A percentile compares a stretch with the other conserved stretches of the same genome.
These are phyloP conservation scores for Atta cephalotes DNA, from an alignment of 1,140 invertebrate species.

Conservation along the genomic window DNA sequence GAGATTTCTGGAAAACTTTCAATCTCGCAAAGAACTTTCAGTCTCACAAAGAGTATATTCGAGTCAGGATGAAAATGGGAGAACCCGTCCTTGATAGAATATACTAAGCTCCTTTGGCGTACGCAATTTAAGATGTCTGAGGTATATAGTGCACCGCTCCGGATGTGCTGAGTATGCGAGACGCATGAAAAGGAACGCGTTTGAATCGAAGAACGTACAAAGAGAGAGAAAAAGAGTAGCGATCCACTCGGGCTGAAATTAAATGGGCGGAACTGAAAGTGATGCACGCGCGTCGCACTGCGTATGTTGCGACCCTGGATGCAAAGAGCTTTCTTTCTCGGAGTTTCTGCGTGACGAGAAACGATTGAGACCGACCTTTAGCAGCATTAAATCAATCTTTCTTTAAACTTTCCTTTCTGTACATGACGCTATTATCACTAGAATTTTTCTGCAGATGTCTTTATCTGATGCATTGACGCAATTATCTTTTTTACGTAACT, in stretches of 20 bases:
- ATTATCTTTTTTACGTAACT: background rate
- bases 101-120: conserved; percentile 2
- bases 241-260: conserved; percentile 29
- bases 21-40: background rate
- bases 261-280: conserved; percentile 25
- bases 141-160: background rate
- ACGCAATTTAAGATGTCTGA: conserved; percentile 3
- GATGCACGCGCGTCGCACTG: background rate
- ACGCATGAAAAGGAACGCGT: conserved; percentile 1
- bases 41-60: conserved; percentile 1
- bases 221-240: conserved; percentile 7
- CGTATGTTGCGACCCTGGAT: background rate
- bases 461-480: background rate
- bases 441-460: background rate
- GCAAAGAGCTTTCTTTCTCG: background rate
- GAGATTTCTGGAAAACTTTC: conserved; percentile 44
- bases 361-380: background rate
- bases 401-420: background rate
- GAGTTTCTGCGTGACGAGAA: background rate
- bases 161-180: background rate
- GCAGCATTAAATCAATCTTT: background rate
- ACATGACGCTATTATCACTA: background rate
- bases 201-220: conserved; percentile 7
- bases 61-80: background rate
- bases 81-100: background rate